Base-by-base conservation (phyloP, 1,140 invertebrate genomes). In the Trialeurodes vaporariorum region DNA sequence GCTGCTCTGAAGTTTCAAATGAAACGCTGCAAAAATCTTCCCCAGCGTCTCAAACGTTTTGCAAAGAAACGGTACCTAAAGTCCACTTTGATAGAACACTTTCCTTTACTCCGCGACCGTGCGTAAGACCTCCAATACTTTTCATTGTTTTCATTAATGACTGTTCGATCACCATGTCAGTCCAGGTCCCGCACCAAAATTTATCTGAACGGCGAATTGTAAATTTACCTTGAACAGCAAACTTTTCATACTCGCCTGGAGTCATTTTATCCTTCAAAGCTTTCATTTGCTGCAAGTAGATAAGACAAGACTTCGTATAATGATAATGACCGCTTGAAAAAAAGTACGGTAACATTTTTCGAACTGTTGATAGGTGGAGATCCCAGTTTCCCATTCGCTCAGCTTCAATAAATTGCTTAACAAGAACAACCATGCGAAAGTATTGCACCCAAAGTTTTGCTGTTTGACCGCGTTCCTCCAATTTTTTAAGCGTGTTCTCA, bases 371-470 rank as follows among this genome's bases (percentile, higher is more conserved):
- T 17, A 78, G 69, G 69, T 79, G 75, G 12, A 72, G 34, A 17
- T 74, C 23, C 75, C 74, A 79, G 70, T 77, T 70, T 11, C 74
- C 73, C 2, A 61, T 69, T 40, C 72, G 65, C 72, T 79, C 76
- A 66, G 77, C 75, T 67, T 71, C 69, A 72, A 81, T 73, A 63
- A 81, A 81, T 64, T 76, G 67, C 63, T 71, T 68, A 17, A 76
- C 65, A 69, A 80, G 70, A 65, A 73, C 68, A 27, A 78, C 68
- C 76, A 79, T 77, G 66, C 77, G 61, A 68, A 81, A 77, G 69
- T 80, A 80, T 73, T 80, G 77, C 22, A 77, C 65, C 79, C 77
- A 80, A 34, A 80, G 71, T 64, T 77, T 67, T 69, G 77, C 74
- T 58, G 78, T 80, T 13, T 70, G 73, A 68, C 77, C 77, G 34